Evolutionary conservation across 2,888 invertebrate species (phyloP).

Genomic region (Caenorhabditis afra): DNA sequence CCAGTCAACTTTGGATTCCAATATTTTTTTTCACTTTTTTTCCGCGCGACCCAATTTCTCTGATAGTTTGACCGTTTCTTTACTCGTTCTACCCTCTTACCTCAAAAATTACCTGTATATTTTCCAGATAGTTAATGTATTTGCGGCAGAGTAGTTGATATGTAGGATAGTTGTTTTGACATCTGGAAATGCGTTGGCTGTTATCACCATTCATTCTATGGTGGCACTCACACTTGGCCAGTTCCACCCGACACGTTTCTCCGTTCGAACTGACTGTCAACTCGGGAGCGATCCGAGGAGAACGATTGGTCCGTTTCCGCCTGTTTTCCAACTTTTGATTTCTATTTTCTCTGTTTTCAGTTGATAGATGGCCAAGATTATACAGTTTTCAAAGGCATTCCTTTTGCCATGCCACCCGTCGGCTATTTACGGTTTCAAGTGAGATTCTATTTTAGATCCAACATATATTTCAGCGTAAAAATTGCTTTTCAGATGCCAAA

Average conservation of each 20-base stretch:
- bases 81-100: no score
- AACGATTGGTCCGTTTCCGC: constrained; percentile 72
- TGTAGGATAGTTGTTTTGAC: constrained; percentile 59
- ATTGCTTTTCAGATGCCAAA: constrained; percentile 73
- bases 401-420: constrained; percentile 81
- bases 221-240: constrained; percentile 55
- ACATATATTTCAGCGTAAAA: background rate
- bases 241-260: constrained; percentile 60
- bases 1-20: constrained; percentile 36
- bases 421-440: constrained; percentile 80
- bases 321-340: no score
- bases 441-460: background rate
- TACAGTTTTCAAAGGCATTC: constrained; percentile 80
- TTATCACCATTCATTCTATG: constrained; percentile 58
- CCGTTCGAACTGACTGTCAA: constrained; percentile 79
- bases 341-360: no score
- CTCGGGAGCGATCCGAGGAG: constrained; percentile 79
- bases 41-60: no score
- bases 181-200: constrained; percentile 61
- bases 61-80: no score
- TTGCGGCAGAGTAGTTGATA: constrained; percentile 57
- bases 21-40: constrained; percentile 9
- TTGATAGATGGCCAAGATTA: constrained; percentile 74
- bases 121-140: constrained; percentile 56
- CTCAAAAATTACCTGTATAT: no score